Evolutionary conservation across 1,140 invertebrate species (phyloP).

Genomic region (Musca domestica): DNA sequence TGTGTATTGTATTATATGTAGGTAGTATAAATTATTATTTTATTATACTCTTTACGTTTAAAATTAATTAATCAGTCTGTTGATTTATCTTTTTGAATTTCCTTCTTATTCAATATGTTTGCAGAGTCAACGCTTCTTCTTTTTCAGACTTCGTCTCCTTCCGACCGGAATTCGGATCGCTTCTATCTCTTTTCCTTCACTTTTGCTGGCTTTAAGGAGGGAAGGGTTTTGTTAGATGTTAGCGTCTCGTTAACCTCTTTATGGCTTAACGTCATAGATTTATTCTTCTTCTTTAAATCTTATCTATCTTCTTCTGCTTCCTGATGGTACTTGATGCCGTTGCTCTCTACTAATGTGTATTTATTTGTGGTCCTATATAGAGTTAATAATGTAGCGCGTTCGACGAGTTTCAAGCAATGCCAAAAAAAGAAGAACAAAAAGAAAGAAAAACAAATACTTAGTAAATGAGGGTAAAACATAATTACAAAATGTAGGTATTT

Average conservation of each 20-base stretch:
- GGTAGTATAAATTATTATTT: constrained; percentile 23
- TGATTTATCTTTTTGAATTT: constrained; percentile 49
- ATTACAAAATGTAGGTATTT: neutral
- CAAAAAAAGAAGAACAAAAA: constrained; percentile 17
- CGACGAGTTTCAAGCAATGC: too few relatives aligned
- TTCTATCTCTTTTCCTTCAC: constrained; percentile 23
- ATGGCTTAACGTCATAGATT: too few relatives aligned
- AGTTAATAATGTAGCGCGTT: neutral
- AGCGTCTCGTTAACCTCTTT: too few relatives aligned
- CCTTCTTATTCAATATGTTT: neutral
- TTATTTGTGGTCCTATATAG: constrained; percentile 40
- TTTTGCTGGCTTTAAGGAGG: neutral
- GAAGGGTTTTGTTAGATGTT: neutral
- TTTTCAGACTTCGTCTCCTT: constrained; percentile 23
- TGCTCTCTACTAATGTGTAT: constrained; percentile 34
- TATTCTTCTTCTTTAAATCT: neutral
- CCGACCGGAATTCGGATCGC: too few relatives aligned
- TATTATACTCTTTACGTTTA: constrained; percentile 26
- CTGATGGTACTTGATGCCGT: neutral
- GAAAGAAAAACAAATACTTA: constrained; percentile 17
- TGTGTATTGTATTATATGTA: constrained; percentile 25
- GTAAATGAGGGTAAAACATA: constrained; percentile 6
- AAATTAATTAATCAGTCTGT: constrained; percentile 49
- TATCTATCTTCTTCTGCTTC: constrained; percentile 12
- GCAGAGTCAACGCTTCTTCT: constrained; percentile 35